Evolutionary conservation across 92 coral and sea anemone species (phyloP), one percentile per base, ranked within the genome.

Genomic region (Phenganax stokvisi): DNA sequence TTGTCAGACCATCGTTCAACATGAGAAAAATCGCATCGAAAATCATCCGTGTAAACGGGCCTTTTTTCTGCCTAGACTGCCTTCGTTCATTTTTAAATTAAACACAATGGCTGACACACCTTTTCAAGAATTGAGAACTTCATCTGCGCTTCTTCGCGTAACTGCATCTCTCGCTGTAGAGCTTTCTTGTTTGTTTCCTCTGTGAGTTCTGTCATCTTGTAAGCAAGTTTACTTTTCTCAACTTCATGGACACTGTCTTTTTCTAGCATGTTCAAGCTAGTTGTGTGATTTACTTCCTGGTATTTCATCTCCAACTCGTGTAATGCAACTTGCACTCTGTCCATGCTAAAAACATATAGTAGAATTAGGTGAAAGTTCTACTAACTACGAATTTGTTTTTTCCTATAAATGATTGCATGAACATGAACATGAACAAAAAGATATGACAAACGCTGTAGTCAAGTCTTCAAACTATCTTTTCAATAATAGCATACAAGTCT

Each of bases 81-180:
- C 25, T 20, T 20, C 25, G 47, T 5, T 37, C 47, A 37, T 37
- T 37, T 37, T 37, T 2, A 37, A 37, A 37, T 37, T 2, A 37
- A 37, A 37, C 47, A 37, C 47, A 5, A 5, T 27, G 51, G 44
- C 25, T 10, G 54, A 56, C 44, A 51, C 9, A 53, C 94, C 92
- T 90, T 94, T 76, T 94, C 98, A 71, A 94, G 89, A 57, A 5
- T 37, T 37, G 85, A 67, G 84, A 93, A 93, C 83, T 93, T 93
- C 58, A 96, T 67, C 59, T 93, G 97, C 51, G 97, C 96, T 70
- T 94, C 98, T 75, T 94, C 98, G 52, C 98, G 85, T 15, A 94
- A 87, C 73, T 89, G 81, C 54, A 94, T 94, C 80, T 94, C 98
- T 73, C 92, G 92, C 85, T 94, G 94, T 37, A 94, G 83, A 67